Base-by-base conservation (phyloP, 92 coral and sea anemone genomes). In the Micromussa lordhowensis region DNA sequence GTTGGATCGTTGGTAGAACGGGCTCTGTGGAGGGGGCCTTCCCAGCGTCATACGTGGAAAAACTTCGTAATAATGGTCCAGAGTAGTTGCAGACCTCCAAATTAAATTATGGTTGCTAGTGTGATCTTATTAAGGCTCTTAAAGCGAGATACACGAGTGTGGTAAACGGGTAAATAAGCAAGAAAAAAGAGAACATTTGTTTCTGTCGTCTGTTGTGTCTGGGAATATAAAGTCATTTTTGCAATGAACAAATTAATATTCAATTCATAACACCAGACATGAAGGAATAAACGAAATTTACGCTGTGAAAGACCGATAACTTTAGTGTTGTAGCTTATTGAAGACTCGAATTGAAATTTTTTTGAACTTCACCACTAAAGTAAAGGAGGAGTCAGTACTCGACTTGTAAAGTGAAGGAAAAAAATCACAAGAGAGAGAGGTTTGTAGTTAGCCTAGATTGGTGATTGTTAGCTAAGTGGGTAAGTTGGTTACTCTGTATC, bases 1-100 rank as follows among this genome's bases (percentile, higher is more conserved):
- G 99, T 36, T 98, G 99, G 99, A 90, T 98, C 84, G 90, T 92
- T 1, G 99, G 99, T 1, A 86, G 93, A 63, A 94, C 93, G 28
- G 98, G 95, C 0, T 93, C 89, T 14, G 99, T 96, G 1, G 98
- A 98, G 32, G 99, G 99, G 34, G 98, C 98, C 79, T 96, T 98
- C 74, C 99, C 99, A 28, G 93, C 95, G 75, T 79, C 99, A 58
- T 98, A 98, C 74, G 98, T 98, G 29, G 94, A 98, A 84, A 75
- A 61, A 64, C 68, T 95, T 11, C 87, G 83, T 24, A 82, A 95
- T 86, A 92, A 92, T 78, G 95, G 92, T 24, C 95, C 93, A n/a
- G 86, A 87, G 72, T 89, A 86, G 58, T 26, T 28, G 26, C 11
- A 61, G n/a, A 61, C 26, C 68, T 24, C 1, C 10, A 24, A 64